Conservation (phyloP, 1,140 invertebrate species). For the Himalopsyche phryganea region DNA sequence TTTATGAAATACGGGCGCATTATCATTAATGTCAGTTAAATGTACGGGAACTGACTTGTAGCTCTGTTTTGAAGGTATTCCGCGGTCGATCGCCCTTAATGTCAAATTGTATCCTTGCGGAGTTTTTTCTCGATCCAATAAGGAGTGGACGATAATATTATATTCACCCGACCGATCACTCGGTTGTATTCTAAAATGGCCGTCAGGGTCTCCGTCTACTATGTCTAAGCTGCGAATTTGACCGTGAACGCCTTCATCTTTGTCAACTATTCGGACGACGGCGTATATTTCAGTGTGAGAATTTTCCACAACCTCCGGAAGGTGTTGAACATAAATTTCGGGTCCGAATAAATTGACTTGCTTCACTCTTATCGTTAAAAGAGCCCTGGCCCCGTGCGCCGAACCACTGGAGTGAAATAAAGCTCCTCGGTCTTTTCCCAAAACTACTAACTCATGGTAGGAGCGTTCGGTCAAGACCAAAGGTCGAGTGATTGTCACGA, state of each 20-base stretch:
- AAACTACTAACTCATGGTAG: constrained; percentile 67
- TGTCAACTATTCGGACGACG: constrained; percentile 74
- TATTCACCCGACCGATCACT: constrained; percentile 58
- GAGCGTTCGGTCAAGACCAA: constrained; percentile 64
- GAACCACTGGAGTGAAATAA: constrained; percentile 36
- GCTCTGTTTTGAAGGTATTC: constrained; percentile 66
- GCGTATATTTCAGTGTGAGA: constrained; percentile 80
- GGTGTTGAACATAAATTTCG: constrained; percentile 70
- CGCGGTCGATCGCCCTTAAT: constrained; percentile 72
- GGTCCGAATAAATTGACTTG: constrained; percentile 80
- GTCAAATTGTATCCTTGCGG: constrained; percentile 76
- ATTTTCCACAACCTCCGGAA: constrained; percentile 74
- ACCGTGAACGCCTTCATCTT: constrained; percentile 74
- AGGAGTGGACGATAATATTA: constrained; percentile 66
- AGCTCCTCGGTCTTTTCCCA: constrained; percentile 74
- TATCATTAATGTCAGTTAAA: constrained; percentile 74
- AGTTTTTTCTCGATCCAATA: constrained; percentile 66
- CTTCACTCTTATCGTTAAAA: constrained; percentile 30
- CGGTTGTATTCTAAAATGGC: constrained; percentile 68
- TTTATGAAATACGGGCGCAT: constrained; percentile 76
- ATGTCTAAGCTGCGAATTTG: constrained; percentile 74
- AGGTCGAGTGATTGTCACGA: constrained; percentile 75
- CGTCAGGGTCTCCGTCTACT: constrained; percentile 74
- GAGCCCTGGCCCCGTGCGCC: constrained; percentile 27
- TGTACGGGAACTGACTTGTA: constrained; percentile 68